phyloP scores from a whole-genome alignment of 64 coral and sea anemone species.

The Pachyseris speciosa region DNA sequence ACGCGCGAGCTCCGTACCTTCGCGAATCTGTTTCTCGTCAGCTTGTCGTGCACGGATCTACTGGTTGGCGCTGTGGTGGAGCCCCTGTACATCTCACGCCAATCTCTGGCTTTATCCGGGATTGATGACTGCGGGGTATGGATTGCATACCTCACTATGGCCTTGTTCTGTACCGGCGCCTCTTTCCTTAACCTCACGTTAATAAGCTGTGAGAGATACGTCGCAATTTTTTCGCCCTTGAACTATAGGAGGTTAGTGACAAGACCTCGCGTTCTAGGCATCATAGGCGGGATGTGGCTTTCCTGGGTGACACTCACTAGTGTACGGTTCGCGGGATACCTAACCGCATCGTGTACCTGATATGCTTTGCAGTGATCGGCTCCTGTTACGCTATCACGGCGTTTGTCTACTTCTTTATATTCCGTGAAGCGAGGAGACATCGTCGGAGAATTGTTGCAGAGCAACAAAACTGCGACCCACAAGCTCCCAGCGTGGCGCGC shows the following conservation, averaged over 20 bases:
- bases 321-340: constrained; percentile 42
- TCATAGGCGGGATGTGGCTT: constrained; percentile 30
- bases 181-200: constrained; percentile 56
- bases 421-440: constrained; percentile 37
- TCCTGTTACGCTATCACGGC: constrained; percentile 50
- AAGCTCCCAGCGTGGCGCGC: background rate
- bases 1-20: constrained; percentile 29
- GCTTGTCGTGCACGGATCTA: constrained; percentile 60
- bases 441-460: constrained; percentile 27
- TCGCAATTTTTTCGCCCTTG: constrained; percentile 53
- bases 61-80: constrained; percentile 55
- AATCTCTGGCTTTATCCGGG: constrained; percentile 34
- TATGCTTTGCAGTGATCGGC: constrained; percentile 59
- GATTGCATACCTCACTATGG: constrained; percentile 44
- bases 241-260: constrained; percentile 38
- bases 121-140: constrained; percentile 26
- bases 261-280: constrained; percentile 14
- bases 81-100: constrained; percentile 44
- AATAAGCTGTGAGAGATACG: constrained; percentile 71
- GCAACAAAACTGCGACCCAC: background rate
- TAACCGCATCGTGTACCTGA: constrained; percentile 32
- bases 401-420: constrained; percentile 44
- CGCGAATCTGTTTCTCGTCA: constrained; percentile 49
- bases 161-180: constrained; percentile 59
- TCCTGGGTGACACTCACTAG: constrained; percentile 24